A percentile compares a stretch with the other conserved stretches of the same genome.
phyloP scores from a whole-genome alignment of 1,140 invertebrate genomes.

The Ctenoplectra terminalis region DNA sequence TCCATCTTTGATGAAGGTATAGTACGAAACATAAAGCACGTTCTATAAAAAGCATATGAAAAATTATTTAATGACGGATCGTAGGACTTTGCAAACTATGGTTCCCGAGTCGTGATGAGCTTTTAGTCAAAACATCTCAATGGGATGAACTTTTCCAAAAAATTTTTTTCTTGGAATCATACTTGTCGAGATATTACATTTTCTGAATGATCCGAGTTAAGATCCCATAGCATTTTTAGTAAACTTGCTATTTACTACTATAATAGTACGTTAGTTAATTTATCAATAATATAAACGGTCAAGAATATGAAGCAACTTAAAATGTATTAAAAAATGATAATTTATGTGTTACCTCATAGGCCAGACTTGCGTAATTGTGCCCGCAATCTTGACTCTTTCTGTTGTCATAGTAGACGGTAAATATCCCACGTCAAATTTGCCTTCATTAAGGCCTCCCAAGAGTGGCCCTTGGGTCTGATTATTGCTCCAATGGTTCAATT shows the following conservation, averaged over 20 bases:
- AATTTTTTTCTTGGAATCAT: too few species aligned
- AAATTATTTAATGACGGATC: too few species aligned
- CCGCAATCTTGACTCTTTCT: slow-evolving; percentile 22
- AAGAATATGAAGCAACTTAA: background rate
- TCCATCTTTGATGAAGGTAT: slow-evolving; percentile 48
- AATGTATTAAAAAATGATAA: background rate
- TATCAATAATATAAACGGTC: too few species aligned
- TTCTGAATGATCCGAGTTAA: too few species aligned
- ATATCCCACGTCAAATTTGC: slow-evolving; percentile 35
- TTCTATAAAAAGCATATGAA: slow-evolving; percentile 47
- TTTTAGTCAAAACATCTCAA: too few species aligned
- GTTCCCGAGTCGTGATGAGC: too few species aligned
- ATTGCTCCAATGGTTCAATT: slow-evolving; percentile 28
- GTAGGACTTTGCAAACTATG: too few species aligned
- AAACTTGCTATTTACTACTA: too few species aligned
- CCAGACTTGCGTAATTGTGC: slow-evolving; percentile 38
- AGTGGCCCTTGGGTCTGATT: slow-evolving; percentile 41
- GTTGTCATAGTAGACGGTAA: slow-evolving; percentile 50
- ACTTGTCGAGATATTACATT: too few species aligned
- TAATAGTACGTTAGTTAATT: too few species aligned
- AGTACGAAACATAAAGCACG: slow-evolving; percentile 69
- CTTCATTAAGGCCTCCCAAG: slow-evolving; percentile 5
- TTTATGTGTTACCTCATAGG: slow-evolving; percentile 52
- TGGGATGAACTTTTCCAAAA: too few species aligned
- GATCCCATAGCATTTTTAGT: too few species aligned